These are phyloP conservation scores for Gulo gulo DNA, from an alignment of 2,113 vertebrate genomes.

Conservation along the genomic window DNA sequence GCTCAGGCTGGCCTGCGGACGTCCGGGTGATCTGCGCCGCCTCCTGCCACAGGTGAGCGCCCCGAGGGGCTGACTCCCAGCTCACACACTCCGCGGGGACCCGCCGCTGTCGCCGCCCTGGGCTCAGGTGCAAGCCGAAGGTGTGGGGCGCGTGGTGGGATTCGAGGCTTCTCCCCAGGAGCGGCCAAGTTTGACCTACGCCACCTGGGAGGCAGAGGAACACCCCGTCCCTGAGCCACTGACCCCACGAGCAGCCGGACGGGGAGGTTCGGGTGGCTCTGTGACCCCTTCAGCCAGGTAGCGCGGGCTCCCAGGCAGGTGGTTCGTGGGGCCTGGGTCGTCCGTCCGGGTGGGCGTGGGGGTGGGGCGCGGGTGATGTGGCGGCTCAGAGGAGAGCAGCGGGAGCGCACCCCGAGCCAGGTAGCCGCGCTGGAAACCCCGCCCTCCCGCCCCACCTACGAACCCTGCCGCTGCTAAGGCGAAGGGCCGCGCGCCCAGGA, in stretches of 20 bases:
- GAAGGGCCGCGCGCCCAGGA: too few relatives aligned
- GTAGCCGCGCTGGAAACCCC: not conserved
- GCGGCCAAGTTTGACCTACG: not conserved
- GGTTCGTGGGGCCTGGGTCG: not conserved
- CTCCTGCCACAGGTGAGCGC: not conserved
- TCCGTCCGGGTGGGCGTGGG: not conserved
- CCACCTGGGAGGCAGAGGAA: not conserved
- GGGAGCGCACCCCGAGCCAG: not conserved
- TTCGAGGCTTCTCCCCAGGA: not conserved
- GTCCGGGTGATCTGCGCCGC: fast-evolving
- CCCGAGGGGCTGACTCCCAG: not conserved
- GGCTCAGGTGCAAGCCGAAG: not conserved
- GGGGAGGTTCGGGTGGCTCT: not conserved
- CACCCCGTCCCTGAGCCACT: not conserved
- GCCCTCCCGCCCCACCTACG: not conserved
- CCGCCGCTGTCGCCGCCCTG: not conserved
- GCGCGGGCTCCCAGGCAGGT: not conserved
- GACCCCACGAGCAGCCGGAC: not conserved
- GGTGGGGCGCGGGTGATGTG: fast-evolving
- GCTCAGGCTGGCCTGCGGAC: fast-evolving
- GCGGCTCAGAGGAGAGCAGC: not conserved
- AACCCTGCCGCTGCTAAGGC: not conserved
- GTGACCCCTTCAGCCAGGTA: fast-evolving
- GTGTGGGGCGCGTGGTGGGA: not conserved
- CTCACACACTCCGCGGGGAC: not conserved